Percentiles rank a stretch among this genome's conserved stretches.
These are phyloP conservation scores for Scaptomyza parva DNA, from an alignment of 2,888 invertebrate genomes.

Conservation along the genomic window DNA sequence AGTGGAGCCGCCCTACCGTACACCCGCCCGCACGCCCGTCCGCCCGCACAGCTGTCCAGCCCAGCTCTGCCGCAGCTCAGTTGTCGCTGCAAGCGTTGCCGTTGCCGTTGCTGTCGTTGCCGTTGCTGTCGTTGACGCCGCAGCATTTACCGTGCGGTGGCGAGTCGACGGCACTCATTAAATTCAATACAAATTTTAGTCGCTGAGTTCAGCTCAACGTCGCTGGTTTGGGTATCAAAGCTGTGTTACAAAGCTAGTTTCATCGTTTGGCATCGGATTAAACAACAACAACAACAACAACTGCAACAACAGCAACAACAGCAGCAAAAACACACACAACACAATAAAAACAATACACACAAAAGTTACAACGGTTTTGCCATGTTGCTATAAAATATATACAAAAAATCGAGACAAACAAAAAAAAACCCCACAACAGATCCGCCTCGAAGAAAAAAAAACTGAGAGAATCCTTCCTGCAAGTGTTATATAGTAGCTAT, in stretches of 20 bases:
- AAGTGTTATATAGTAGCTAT: conserved; percentile 3
- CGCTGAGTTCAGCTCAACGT: conserved; percentile 81
- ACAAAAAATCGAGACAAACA: not conserved
- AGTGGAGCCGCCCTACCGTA: too few species aligned
- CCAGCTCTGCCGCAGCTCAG: conserved; percentile 7
- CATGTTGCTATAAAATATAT: conserved; percentile 26
- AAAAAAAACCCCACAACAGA: not conserved
- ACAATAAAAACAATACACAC: conserved; percentile 31
- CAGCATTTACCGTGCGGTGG: conserved; percentile 47
- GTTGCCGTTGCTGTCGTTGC: not conserved
- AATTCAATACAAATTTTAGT: conserved; percentile 79
- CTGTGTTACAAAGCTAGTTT: conserved; percentile 46
- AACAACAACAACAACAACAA: conserved; percentile 26
- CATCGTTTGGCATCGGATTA: too few species aligned
- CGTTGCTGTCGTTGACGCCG: not conserved
- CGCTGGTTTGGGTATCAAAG: conserved; percentile 68
- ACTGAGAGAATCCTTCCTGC: conserved; percentile 22
- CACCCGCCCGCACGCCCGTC: too few species aligned
- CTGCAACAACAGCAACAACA: conserved; percentile 3
- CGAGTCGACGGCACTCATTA: conserved; percentile 64
- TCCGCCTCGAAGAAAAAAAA: not conserved
- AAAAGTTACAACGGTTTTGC: conserved; percentile 23
- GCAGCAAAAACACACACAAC: conserved; percentile 5
- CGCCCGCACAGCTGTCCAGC: conserved; percentile 20
- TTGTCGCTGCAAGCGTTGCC: conserved; percentile 6